A percentile compares a stretch with the other conserved stretches of the same genome.
Evolutionary conservation across 2,113 vertebrate genomes (phyloP).

Genomic region (Sisor rabdophorus): DNA sequence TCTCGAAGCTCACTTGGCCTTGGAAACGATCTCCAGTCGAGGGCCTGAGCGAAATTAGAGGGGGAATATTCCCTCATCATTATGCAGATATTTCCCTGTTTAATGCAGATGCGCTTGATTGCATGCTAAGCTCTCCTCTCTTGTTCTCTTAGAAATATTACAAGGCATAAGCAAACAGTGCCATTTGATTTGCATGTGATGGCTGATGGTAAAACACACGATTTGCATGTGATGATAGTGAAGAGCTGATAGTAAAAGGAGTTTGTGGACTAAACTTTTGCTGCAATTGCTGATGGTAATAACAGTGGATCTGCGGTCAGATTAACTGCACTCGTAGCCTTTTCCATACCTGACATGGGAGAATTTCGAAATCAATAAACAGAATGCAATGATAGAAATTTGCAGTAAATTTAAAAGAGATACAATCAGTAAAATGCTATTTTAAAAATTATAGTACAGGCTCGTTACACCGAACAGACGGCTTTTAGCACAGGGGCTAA

Average conservation of each 20-base stretch:
- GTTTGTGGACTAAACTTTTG: neutral
- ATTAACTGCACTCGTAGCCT: neutral
- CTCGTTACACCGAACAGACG: no score
- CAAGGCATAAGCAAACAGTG: neutral
- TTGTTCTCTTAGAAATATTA: neutral
- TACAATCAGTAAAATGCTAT: no score
- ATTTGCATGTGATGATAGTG: neutral
- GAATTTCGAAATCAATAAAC: no score
- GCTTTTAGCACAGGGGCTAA: no score
- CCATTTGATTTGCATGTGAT: neutral
- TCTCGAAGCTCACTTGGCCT: conserved; percentile 46
- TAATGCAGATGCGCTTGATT: neutral
- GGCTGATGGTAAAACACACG: neutral
- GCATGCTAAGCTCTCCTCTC: neutral
- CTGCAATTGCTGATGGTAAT: neutral
- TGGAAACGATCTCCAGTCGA: conserved; percentile 36
- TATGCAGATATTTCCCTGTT: conserved; percentile 29
- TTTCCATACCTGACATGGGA: no score
- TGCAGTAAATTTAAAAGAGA: no score
- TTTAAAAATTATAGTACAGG: no score
- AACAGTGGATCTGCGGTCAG: no score
- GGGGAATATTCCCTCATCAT: conserved; percentile 20
- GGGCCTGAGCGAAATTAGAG: conserved; percentile 26
- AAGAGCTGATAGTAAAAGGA: neutral
- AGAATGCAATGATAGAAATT: no score